Base-by-base conservation (phyloP, 2,797 vertebrate species). In the Taenioides sp. region DNA sequence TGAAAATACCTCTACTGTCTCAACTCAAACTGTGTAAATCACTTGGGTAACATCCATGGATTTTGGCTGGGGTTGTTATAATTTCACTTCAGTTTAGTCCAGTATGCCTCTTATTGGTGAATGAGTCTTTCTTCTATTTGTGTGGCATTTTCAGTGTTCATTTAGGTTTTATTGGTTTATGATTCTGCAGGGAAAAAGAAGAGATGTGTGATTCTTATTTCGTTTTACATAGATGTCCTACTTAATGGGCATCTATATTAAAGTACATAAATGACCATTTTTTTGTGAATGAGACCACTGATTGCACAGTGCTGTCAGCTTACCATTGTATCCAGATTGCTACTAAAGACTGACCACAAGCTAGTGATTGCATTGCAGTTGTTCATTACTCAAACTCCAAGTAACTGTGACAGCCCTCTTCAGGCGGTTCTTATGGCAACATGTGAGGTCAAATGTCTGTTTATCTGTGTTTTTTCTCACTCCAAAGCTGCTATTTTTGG, bases 21-120 rank as follows among this genome's bases (percentile, higher is more conserved):
- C 77, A 49, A 71, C 79, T 81, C 77, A 18, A 75, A 76, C 67
- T 70, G 71, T 70, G 78, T 91, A 89, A 90, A 90, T 91, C 84
- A 84, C 67, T 59, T n/a, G 61, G 62, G 83, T 78, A 81, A 63
- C 71, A 64, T 71, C 55, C 80, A 73, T 73, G 72, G 81, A 86
- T 85, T 61, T 75, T 78, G 80, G 75, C 83, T 70, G 25, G 50
- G 22, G 23, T 52, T 57, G 61, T 54, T 73, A 14, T 28, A 27
- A 23, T 27, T 28, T 59, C 55, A 27, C 11, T 70, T 79, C 71
- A 70, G 70, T 75, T 73, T 67, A 31, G 61, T 69, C 52, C 65
- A 86, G 78, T 88, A 88, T 87, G 71, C 67, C 74, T 81, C 65
- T 52, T 65, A 79, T 80, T 5, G 52, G 37, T 55, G 47, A 72